phyloP scores from a whole-genome alignment of 1,140 invertebrate species.

The Cheumatopsyche charites region DNA sequence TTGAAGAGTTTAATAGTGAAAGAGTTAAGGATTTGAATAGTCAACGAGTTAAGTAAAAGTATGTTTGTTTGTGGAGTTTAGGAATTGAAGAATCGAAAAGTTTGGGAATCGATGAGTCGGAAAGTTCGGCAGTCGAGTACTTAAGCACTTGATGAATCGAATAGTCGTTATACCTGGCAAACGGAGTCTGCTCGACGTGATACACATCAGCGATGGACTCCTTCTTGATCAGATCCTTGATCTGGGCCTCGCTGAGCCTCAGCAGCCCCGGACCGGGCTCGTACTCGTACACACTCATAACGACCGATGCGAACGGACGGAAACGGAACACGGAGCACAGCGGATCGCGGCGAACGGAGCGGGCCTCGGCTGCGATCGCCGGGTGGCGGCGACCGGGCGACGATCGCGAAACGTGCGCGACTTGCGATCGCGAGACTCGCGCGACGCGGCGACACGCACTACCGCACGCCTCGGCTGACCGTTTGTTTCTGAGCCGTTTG shows the following conservation, averaged over 20 bases:
- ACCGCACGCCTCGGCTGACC: neutral
- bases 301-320: neutral
- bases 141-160: neutral
- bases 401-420: no score
- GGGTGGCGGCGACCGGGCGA: no score
- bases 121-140: conserved; percentile 1
- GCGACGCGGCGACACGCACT: neutral
- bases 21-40: no score
- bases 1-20: no score
- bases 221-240: conserved; percentile 65
- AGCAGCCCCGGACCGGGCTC: conserved; percentile 66
- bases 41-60: no score
- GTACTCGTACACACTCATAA: conserved; percentile 40
- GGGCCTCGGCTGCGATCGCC: neutral
- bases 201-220: conserved; percentile 70
- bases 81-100: no score
- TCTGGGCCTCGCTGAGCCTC: conserved; percentile 65
- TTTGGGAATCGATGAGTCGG: neutral
- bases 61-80: no score
- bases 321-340: neutral
- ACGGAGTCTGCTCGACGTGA: conserved; percentile 72
- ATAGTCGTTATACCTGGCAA: conserved; percentile 64
- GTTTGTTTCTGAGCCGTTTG: no score
- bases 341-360: neutral
- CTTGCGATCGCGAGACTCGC: neutral